phyloP scores from a whole-genome alignment of 2,797 vertebrate genomes.

The Poliocrania exsul region DNA sequence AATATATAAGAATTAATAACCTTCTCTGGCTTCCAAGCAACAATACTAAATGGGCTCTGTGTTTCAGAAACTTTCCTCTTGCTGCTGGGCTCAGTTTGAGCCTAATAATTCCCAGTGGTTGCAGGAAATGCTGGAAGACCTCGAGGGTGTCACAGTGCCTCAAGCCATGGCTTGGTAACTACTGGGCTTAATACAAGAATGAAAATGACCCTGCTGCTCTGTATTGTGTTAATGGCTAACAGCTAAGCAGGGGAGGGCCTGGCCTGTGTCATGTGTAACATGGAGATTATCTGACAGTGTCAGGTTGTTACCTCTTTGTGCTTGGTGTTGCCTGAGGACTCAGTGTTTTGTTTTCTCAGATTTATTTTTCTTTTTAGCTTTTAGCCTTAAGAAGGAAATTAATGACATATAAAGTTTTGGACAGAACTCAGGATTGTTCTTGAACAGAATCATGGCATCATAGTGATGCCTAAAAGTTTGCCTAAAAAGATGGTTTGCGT shows the following conservation, averaged over 20 bases:
- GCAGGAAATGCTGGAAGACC: not conserved
- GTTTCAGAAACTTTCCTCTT: conserved; percentile 8
- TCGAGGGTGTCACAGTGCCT: not conserved
- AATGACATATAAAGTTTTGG: not conserved
- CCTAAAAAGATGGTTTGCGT: not conserved
- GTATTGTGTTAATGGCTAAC: not conserved
- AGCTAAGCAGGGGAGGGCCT: not conserved
- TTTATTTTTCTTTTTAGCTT: not conserved
- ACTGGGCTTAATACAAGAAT: not conserved
- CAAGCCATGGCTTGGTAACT: not conserved
- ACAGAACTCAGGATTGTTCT: not conserved
- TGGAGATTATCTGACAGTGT: not conserved
- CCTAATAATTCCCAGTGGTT: not conserved
- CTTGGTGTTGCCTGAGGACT: not conserved
- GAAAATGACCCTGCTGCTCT: not conserved
- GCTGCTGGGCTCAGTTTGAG: not conserved
- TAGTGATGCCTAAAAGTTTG: too few relatives aligned
- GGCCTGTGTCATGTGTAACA: not conserved
- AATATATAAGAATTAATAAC: conserved; percentile 36
- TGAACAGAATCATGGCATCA: not conserved
- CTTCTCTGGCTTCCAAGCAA: not conserved
- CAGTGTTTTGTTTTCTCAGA: not conserved
- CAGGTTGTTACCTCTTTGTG: not conserved
- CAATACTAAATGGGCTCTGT: not conserved
- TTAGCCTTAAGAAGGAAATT: not conserved